Evolutionary conservation across 1,140 invertebrate genomes (phyloP).

Genomic region (Anagrus nilaparvatae): DNA sequence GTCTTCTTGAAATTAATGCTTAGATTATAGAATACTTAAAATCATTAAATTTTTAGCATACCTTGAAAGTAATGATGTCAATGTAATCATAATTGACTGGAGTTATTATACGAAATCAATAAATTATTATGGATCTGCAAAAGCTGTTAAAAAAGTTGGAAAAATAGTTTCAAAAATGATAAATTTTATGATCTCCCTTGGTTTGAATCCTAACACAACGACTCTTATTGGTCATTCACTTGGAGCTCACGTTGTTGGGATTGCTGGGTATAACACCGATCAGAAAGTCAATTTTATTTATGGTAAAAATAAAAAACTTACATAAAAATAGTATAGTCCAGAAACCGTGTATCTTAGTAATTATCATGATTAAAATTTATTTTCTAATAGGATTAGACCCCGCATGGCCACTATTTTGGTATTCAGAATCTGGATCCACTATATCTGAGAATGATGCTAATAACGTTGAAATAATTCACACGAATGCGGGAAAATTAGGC

Average conservation of each 20-base stretch:
- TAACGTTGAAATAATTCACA: constrained; percentile 44
- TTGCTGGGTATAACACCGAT: constrained; percentile 20
- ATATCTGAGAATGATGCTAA: constrained; percentile 30
- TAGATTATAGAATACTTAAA: constrained; percentile 8
- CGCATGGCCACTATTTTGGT: constrained; percentile 33
- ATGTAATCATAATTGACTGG: constrained; percentile 58
- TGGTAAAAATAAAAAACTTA: too few species aligned
- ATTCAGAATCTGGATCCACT: constrained; percentile 21
- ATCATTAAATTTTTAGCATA: constrained; percentile 46
- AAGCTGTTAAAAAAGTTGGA: constrained; percentile 45
- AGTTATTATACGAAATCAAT: constrained; percentile 30
- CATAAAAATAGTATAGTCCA: too few species aligned
- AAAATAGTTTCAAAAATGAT: constrained; percentile 47
- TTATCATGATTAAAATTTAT: background rate
- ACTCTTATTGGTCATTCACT: constrained; percentile 41
- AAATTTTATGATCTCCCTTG: constrained; percentile 41
- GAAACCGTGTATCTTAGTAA: background rate
- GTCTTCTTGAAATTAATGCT: too few species aligned
- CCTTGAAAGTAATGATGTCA: constrained; percentile 42
- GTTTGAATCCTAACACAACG: constrained; percentile 39
- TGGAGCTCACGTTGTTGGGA: constrained; percentile 38
- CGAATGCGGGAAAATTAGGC: constrained; percentile 28
- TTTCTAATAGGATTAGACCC: constrained; percentile 36
- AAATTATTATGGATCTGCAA: constrained; percentile 38
- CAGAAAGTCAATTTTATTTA: constrained; percentile 17